Conservation (phyloP, 30 jellyfish, hydroid and myxozoan species). For the Phacellophora camtschatica region DNA sequence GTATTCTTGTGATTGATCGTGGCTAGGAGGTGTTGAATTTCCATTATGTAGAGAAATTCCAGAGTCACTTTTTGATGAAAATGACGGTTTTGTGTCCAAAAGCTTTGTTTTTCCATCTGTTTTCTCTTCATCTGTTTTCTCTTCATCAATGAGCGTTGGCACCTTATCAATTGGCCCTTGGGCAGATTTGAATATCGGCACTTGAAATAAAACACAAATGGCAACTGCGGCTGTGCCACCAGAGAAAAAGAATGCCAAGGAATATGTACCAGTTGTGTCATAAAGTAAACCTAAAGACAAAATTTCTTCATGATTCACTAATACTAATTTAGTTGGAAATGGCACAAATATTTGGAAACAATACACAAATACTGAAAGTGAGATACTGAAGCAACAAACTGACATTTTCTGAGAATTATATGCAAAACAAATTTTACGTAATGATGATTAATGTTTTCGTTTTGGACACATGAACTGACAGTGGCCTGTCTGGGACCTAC, state of each 20-base stretch:
- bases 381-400: no score
- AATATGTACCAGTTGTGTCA: conserved; percentile 79
- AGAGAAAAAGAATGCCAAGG: conserved; percentile 86
- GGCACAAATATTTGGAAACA: no score
- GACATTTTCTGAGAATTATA: no score
- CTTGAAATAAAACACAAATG: conserved; percentile 74
- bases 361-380: no score
- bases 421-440: no score
- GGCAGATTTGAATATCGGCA: conserved; percentile 46
- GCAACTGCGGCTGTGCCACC: conserved; percentile 90
- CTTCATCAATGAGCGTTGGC: conserved; percentile 2
- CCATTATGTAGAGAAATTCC: conserved; percentile 39
- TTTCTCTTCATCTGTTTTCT: neutral
- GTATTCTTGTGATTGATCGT: conserved; percentile 27
- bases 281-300: conserved; percentile 64
- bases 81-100: conserved; percentile 1
- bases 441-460: no score
- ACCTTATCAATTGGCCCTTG: conserved; percentile 18
- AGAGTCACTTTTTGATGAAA: conserved; percentile 44
- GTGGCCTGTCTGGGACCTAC: no score
- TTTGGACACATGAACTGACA: no score
- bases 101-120: conserved; percentile 15
- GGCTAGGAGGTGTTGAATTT: conserved; percentile 28
- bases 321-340: no score
- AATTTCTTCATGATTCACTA: neutral